These are phyloP conservation scores for Apantesis nais DNA, from an alignment of 2,888 invertebrate genomes.

Conservation along the genomic window DNA sequence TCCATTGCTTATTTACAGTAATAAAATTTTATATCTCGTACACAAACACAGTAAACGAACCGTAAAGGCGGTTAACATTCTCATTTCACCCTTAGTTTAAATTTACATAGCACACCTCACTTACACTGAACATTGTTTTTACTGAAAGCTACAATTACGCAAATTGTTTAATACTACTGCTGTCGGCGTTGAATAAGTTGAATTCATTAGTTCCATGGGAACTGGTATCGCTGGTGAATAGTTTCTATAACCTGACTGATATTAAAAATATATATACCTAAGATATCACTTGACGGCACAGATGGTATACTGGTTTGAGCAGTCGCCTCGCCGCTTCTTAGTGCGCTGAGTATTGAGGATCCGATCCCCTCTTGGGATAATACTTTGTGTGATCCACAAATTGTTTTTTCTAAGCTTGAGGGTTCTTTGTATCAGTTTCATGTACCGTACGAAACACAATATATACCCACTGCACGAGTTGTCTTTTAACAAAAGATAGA, in stretches of 20 bases:
- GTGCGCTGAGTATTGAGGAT: no score
- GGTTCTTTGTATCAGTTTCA: no score
- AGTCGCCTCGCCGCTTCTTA: no score
- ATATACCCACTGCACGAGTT: no score
- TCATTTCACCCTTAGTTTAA: slow-evolving; percentile 57
- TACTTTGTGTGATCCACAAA: no score
- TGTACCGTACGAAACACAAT: no score
- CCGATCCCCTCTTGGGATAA: no score
- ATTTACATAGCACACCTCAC: slow-evolving; percentile 66
- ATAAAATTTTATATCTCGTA: slow-evolving; percentile 56
- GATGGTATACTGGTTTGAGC: no score
- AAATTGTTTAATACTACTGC: slow-evolving; percentile 68
- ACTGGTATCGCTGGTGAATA: slow-evolving; percentile 17
- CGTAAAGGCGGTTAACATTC: slow-evolving; percentile 47
- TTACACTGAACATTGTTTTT: slow-evolving; percentile 59
- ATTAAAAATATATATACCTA: slow-evolving; percentile 18
- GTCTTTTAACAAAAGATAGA: no score
- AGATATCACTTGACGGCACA: no score
- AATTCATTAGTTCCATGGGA: slow-evolving; percentile 47
- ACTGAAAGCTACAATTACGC: slow-evolving; percentile 68
- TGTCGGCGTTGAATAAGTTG: slow-evolving; percentile 55
- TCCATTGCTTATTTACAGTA: slow-evolving; percentile 54
- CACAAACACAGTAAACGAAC: slow-evolving; percentile 46
- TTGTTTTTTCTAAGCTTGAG: no score
- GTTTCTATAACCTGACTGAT: slow-evolving; percentile 20